Evolutionary conservation across 2,888 invertebrate genomes (phyloP).

Genomic region (Halocaridina rubra): DNA sequence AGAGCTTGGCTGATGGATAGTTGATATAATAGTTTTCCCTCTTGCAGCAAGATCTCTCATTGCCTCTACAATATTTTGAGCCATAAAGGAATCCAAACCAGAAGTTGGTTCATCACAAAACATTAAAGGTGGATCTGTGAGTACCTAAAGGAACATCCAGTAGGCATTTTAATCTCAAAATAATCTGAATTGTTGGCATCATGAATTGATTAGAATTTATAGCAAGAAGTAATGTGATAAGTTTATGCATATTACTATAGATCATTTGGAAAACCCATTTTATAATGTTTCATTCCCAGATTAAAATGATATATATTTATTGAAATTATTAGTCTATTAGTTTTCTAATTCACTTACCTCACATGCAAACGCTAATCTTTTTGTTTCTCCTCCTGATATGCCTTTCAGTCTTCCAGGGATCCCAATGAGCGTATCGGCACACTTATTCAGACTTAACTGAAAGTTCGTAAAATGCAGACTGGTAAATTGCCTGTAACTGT

Average conservation of each 20-base stretch:
- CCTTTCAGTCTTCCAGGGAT: slow-evolving; percentile 87
- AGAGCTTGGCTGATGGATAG: slow-evolving; percentile 95
- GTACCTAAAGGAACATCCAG: neutral
- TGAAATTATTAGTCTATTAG: too few relatives aligned
- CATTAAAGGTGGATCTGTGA: slow-evolving; percentile 70
- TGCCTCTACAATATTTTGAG: slow-evolving; percentile 89
- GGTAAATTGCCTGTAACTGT: too few relatives aligned
- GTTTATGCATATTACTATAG: too few relatives aligned
- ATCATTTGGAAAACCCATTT: too few relatives aligned
- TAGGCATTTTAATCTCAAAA: too few relatives aligned
- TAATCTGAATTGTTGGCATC: too few relatives aligned
- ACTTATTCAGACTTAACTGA: slow-evolving; percentile 85
- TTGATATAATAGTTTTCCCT: slow-evolving; percentile 90
- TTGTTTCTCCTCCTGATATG: slow-evolving; percentile 96
- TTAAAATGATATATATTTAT: too few relatives aligned
- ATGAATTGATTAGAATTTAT: too few relatives aligned
- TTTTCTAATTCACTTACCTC: slow-evolving; percentile 80
- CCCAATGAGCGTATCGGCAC: slow-evolving; percentile 91
- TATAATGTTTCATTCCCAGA: too few relatives aligned
- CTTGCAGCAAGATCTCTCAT: slow-evolving; percentile 73
- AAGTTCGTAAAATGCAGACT: too few relatives aligned
- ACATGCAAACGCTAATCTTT: slow-evolving; percentile 94
- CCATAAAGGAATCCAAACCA: slow-evolving; percentile 96
- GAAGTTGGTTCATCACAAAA: slow-evolving; percentile 98
- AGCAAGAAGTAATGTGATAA: too few relatives aligned